Percentiles rank a stretch among this genome's conserved stretches.
These are phyloP conservation scores for Drosophila robusta DNA, from an alignment of 2,888 invertebrate species.

Conservation along the genomic window DNA sequence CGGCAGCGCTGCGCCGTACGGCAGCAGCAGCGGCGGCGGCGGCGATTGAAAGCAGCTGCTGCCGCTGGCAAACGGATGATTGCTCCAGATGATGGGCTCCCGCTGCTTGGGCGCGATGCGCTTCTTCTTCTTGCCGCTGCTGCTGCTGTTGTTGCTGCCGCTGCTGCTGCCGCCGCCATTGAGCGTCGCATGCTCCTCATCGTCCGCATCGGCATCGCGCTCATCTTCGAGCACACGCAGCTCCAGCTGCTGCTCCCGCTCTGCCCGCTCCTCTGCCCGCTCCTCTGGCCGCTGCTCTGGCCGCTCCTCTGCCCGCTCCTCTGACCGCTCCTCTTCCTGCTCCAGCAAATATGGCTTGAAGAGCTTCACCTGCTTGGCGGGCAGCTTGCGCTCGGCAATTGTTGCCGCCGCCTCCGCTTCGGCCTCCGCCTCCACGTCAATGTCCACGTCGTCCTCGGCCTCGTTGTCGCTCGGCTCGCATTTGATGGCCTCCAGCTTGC, in stretches of 20 bases:
- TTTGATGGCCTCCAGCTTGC: slow-evolving; percentile 66
- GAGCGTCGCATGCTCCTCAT: slow-evolving; percentile 51
- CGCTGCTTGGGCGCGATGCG: slow-evolving; percentile 58
- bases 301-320: slow-evolving; percentile 86
- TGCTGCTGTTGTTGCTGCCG: slow-evolving; percentile 17
- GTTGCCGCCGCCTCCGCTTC: slow-evolving; percentile 31
- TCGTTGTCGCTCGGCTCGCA: slow-evolving; percentile 60
- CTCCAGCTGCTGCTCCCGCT: slow-evolving; percentile 17
- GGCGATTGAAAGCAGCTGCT: slow-evolving; percentile 75
- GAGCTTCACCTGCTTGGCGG: slow-evolving; percentile 88
- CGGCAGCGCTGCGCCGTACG: slow-evolving; percentile 40
- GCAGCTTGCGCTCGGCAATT: slow-evolving; percentile 56
- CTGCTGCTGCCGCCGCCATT: slow-evolving; percentile 20
- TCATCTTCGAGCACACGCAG: slow-evolving; percentile 51
- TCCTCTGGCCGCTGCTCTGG: slow-evolving; percentile 79
- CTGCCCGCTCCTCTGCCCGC: slow-evolving; percentile 83
- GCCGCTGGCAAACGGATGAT: slow-evolving; percentile 70
- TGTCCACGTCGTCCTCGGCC: slow-evolving; percentile 46
- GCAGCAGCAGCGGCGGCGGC: slow-evolving; percentile 52
- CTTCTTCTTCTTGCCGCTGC: slow-evolving; percentile 57
- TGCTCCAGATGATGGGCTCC: slow-evolving; percentile 84
- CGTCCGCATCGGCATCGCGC: slow-evolving; percentile 56
- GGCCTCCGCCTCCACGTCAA: slow-evolving; percentile 58
- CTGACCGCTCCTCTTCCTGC: slow-evolving; percentile 83
- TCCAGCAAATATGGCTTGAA: slow-evolving; percentile 92